A percentile compares a stretch with the other conserved stretches of the same genome.
These are phyloP conservation scores for Mus musculus DNA, from an alignment of 2,113 vertebrate genomes.

Conservation along the genomic window GRCm39 chr2:102217001-102217500, in stretches of 20 bases:
- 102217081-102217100: background rate
- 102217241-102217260: background rate
- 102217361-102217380: background rate
- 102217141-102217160: background rate
- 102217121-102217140: background rate
- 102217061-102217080: background rate
- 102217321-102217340: background rate
- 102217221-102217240: background rate
- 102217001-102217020: background rate
- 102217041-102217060: background rate
- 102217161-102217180: background rate
- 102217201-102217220: background rate
- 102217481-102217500: background rate
- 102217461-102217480: background rate
- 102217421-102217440: background rate
- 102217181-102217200: background rate
- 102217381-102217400: background rate
- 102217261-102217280: background rate
- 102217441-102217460: background rate
- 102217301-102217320: background rate
- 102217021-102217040: background rate
- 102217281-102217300: background rate
- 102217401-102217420: background rate
- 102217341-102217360: background rate
- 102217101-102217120: background rate